phyloP scores from a whole-genome alignment of 2,113 vertebrate genomes.

The Nesoenas mayeri region DNA sequence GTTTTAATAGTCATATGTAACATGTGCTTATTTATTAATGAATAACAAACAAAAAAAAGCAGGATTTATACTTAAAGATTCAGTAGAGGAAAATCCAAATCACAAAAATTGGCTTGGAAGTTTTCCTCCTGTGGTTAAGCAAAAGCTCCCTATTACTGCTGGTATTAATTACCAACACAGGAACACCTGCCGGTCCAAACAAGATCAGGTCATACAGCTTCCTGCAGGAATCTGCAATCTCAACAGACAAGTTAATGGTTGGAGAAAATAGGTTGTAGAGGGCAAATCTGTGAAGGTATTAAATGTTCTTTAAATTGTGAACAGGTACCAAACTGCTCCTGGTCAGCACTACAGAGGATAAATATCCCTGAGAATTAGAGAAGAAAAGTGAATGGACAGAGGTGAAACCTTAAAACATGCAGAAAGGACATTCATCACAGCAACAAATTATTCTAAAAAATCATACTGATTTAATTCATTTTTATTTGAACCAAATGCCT shows the following conservation, averaged over 20 bases:
- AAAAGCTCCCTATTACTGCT: neutral
- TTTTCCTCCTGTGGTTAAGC: neutral
- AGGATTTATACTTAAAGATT: neutral
- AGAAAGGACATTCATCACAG: neutral
- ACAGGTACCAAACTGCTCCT: neutral
- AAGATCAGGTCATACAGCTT: neutral
- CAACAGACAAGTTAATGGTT: neutral
- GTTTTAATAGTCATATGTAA: neutral
- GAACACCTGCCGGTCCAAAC: neutral
- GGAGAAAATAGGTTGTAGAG: neutral
- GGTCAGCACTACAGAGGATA: neutral
- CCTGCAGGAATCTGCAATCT: neutral
- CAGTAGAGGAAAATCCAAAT: neutral
- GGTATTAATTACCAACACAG: neutral
- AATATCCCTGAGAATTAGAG: neutral
- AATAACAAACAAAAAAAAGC: neutral
- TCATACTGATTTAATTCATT: neutral
- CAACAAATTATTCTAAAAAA: neutral
- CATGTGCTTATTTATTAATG: too few species aligned
- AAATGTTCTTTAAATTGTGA: neutral
- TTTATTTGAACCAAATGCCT: neutral
- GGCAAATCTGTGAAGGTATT: neutral
- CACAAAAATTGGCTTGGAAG: neutral
- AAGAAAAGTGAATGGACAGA: neutral
- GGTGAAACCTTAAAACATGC: neutral